A percentile compares a stretch with the other conserved stretches of the same genome.
phyloP scores from a whole-genome alignment of 2,888 invertebrate genomes.

The Cryptocephalus primarius region DNA sequence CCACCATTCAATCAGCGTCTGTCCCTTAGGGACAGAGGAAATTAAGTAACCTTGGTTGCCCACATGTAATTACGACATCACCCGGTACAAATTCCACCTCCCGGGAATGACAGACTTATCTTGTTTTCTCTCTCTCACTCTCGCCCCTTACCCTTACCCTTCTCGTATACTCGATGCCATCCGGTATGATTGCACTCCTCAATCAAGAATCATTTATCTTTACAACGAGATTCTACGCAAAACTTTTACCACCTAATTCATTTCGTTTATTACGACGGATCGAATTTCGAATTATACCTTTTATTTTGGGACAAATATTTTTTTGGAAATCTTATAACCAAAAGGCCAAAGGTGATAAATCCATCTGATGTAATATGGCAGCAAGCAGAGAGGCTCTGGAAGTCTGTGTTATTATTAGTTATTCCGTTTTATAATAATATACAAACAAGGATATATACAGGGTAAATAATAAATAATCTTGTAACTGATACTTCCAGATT shows the following conservation, averaged over 20 bases:
- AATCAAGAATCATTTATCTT: constrained; percentile 23
- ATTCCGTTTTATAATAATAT: no score
- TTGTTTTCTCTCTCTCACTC: background rate
- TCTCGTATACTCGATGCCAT: constrained; percentile 9
- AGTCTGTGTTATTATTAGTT: no score
- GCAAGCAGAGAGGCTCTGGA: no score
- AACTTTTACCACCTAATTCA: constrained; percentile 2
- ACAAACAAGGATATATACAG: no score
- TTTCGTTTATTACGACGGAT: no score
- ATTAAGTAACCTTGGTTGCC: constrained; percentile 34
- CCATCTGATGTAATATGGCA: no score
- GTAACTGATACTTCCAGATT: no score
- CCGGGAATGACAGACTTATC: constrained; percentile 10
- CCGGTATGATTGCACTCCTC: constrained; percentile 19
- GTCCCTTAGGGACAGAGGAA: constrained; percentile 30
- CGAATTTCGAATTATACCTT: no score
- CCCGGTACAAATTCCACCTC: constrained; percentile 26
- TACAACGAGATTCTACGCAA: constrained; percentile 11
- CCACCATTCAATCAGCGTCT: constrained; percentile 31
- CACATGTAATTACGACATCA: constrained; percentile 30
- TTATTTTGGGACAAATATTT: no score
- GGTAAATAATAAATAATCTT: no score
- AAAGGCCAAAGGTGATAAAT: background rate
- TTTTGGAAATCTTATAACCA: background rate
- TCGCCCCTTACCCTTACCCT: constrained; percentile 5